A percentile compares a stretch with the other conserved stretches of the same genome.
phyloP scores from a whole-genome alignment of 2,888 invertebrate species.

The Leuctra nigra region DNA sequence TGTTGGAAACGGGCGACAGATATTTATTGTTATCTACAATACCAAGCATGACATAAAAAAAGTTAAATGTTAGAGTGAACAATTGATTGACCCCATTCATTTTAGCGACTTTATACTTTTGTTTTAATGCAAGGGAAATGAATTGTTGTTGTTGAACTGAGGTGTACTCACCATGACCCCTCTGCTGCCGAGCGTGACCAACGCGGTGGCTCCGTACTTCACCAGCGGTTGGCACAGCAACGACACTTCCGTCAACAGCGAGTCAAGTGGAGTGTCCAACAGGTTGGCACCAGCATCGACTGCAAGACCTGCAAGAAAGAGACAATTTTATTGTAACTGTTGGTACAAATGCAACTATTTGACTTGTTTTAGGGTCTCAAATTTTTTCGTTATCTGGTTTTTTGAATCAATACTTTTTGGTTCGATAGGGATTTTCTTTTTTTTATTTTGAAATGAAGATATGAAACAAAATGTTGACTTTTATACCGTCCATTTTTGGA shows the following conservation, averaged over 20 bases:
- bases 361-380: too few relatives aligned
- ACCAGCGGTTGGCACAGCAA: slow-evolving; percentile 40
- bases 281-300: slow-evolving; percentile 8
- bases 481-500: too few relatives aligned
- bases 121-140: too few relatives aligned
- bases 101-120: too few relatives aligned
- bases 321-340: not conserved
- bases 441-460: too few relatives aligned
- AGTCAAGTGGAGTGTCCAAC: slow-evolving; percentile 17
- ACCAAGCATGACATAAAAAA: not conserved
- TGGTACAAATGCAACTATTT: not conserved
- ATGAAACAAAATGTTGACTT: too few relatives aligned
- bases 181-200: slow-evolving; percentile 55
- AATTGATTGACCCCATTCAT: too few relatives aligned
- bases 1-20: too few relatives aligned
- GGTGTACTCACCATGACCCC: slow-evolving; percentile 53
- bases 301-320: slow-evolving; percentile 14
- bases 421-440: too few relatives aligned
- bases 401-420: too few relatives aligned
- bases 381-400: too few relatives aligned
- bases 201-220: slow-evolving; percentile 47
- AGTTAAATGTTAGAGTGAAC: not conserved
- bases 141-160: too few relatives aligned
- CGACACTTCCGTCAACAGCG: slow-evolving; percentile 36
- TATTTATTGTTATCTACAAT: not conserved